Evolutionary conservation across 1,140 invertebrate species (phyloP).

Genomic region (Drosophila sulfurigaster): DNA sequence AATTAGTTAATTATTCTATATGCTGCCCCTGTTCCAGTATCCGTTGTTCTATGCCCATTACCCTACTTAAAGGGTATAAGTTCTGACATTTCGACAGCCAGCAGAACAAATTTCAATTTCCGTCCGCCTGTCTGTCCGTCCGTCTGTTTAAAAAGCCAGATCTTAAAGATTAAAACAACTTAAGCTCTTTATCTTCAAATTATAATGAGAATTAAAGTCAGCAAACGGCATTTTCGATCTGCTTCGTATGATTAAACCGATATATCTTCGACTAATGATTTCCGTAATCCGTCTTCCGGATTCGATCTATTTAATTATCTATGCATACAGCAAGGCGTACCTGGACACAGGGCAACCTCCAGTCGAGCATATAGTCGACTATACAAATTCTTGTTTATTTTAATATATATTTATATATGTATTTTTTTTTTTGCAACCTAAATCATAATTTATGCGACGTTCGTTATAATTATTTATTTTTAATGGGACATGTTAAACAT

Average conservation of each 20-base stretch:
- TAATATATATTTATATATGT: not conserved
- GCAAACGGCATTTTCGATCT: no score
- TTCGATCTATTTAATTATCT: not conserved
- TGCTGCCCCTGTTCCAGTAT: conserved; percentile 3
- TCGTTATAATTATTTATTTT: conserved; percentile 53
- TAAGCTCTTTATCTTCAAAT: no score
- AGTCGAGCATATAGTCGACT: conserved; percentile 4
- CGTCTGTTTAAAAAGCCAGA: not conserved
- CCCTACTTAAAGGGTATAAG: not conserved
- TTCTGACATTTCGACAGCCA: not conserved
- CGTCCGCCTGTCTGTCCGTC: not conserved
- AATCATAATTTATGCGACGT: conserved; percentile 28
- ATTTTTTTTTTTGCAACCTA: conserved; percentile 32
- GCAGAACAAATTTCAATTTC: not conserved
- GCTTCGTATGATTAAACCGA: no score
- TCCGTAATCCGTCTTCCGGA: no score
- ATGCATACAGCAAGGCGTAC: not conserved
- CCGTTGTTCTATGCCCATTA: not conserved
- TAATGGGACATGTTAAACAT: conserved; percentile 49
- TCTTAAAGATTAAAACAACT: not conserved
- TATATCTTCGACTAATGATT: no score
- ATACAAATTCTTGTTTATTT: conserved; percentile 1
- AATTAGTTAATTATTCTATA: not conserved
- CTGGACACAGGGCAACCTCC: not conserved
- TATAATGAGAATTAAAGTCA: no score